phyloP scores from a whole-genome alignment of 2,797 vertebrate species.

The Odontamblyopus rebecca region DNA sequence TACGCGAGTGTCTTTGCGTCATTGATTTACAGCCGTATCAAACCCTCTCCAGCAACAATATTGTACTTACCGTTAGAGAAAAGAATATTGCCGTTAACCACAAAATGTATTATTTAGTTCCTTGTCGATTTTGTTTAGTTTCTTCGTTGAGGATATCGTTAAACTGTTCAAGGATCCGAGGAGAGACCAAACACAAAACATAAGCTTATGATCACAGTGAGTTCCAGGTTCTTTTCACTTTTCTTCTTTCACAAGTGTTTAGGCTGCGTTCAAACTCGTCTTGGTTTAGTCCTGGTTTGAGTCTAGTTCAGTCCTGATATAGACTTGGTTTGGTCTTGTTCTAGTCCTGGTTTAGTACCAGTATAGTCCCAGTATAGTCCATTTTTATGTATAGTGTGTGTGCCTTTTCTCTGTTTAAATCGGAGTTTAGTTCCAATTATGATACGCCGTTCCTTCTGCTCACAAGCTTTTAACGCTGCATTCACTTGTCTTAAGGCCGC shows the following conservation, averaged over 20 bases:
- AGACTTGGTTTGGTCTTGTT: neutral
- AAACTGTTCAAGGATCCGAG: constrained; percentile 34
- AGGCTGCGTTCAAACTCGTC: neutral
- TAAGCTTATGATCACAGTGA: constrained; percentile 51
- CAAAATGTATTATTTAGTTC: constrained; percentile 14
- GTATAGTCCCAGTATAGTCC: neutral
- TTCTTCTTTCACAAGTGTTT: neutral
- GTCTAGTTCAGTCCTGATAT: neutral
- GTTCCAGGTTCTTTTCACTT: constrained; percentile 38
- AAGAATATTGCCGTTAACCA: constrained; percentile 18
- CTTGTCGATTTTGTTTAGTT: constrained; percentile 29
- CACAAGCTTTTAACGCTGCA: neutral
- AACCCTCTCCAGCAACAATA: constrained; percentile 34
- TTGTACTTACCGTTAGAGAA: constrained; percentile 53
- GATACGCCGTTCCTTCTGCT: neutral
- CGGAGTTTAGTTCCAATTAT: no score
- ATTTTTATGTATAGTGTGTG: neutral
- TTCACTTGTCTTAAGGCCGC: no score
- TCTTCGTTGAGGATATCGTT: constrained; percentile 33
- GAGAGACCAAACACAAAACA: constrained; percentile 37
- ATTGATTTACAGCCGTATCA: constrained; percentile 22
- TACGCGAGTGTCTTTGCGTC: constrained; percentile 31
- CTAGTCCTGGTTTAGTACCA: neutral
- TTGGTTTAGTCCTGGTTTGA: neutral
- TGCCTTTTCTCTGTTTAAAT: neutral